These are phyloP conservation scores for Cairina moschata DNA, from an alignment of 2,113 vertebrate species.

Conservation along the genomic window DNA sequence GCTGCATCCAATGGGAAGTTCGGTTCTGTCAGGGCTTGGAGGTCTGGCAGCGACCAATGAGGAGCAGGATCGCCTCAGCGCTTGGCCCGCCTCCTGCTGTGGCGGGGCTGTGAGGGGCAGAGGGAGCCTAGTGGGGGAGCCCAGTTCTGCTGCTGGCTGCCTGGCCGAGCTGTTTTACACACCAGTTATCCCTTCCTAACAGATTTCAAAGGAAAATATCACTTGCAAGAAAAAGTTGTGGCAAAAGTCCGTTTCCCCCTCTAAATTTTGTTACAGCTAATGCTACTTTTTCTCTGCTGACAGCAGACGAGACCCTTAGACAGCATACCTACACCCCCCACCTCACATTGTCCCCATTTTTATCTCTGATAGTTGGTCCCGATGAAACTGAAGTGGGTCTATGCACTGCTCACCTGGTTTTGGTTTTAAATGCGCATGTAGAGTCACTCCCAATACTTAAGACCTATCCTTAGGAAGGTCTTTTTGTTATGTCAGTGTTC, in stretches of 20 bases:
- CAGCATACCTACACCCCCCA: accelerated
- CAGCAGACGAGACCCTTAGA: not conserved
- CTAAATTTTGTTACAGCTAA: too few relatives aligned
- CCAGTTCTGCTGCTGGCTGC: not conserved
- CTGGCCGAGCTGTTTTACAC: not conserved
- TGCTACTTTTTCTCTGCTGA: not conserved
- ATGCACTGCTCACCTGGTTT: not conserved
- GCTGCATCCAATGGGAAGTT: not conserved
- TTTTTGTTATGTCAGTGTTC: not conserved
- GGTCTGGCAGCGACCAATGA: not conserved
- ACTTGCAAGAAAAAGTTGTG: not conserved
- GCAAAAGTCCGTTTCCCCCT: not conserved
- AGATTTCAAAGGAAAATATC: not conserved
- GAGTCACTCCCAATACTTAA: not conserved
- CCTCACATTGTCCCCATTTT: accelerated
- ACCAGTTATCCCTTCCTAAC: too few relatives aligned
- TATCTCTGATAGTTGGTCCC: accelerated
- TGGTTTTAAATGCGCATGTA: not conserved
- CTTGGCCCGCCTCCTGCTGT: not conserved
- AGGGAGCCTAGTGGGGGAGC: not conserved
- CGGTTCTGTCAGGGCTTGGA: accelerated
- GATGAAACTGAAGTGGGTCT: not conserved
- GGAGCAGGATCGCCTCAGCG: not conserved
- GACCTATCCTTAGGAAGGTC: not conserved
- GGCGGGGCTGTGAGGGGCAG: accelerated